phyloP scores from a whole-genome alignment of 2,888 invertebrate species.

The Agrotis segetum region DNA sequence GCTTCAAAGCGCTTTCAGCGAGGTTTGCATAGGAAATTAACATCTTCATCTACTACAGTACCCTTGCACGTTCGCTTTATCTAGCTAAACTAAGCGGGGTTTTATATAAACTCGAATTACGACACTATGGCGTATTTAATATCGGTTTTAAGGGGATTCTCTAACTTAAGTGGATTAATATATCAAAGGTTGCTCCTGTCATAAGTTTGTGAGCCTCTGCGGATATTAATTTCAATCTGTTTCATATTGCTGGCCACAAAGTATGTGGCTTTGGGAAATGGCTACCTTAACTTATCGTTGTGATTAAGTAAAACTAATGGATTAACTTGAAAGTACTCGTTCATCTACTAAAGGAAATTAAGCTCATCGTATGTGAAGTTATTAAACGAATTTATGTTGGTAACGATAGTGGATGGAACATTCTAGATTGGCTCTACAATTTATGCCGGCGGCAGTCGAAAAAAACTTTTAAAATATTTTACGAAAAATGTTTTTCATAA shows the following conservation, averaged over 20 bases:
- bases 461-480: slow-evolving; percentile 19
- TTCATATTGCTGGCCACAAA: slow-evolving; percentile 34
- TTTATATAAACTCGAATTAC: slow-evolving; percentile 46
- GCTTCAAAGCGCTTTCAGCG: slow-evolving; percentile 63
- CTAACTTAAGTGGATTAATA: slow-evolving; percentile 64
- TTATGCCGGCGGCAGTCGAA: background rate
- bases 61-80: slow-evolving; percentile 51
- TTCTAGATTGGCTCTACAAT: background rate
- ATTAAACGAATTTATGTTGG: slow-evolving; percentile 1
- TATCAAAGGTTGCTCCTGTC: slow-evolving; percentile 66
- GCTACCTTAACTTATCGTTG: slow-evolving; percentile 46
- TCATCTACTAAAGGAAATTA: slow-evolving; percentile 37
- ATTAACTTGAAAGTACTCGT: slow-evolving; percentile 36
- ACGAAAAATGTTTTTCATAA: slow-evolving; percentile 34
- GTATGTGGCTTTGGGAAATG: slow-evolving; percentile 32
- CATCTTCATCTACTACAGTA: slow-evolving; percentile 70
- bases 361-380: slow-evolving; percentile 21
- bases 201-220: slow-evolving; percentile 56
- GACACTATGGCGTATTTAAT: slow-evolving; percentile 43
- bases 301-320: slow-evolving; percentile 51
- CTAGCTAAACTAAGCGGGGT: slow-evolving; percentile 45
- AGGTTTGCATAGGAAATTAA: slow-evolving; percentile 77
- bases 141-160: slow-evolving; percentile 49
- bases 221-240: slow-evolving; percentile 58
- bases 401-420: background rate